Percentiles rank a stretch among this genome's conserved stretches.
These are phyloP conservation scores for Lagopus muta DNA, from an alignment of 2,113 vertebrate species.

Conservation along the genomic window DNA sequence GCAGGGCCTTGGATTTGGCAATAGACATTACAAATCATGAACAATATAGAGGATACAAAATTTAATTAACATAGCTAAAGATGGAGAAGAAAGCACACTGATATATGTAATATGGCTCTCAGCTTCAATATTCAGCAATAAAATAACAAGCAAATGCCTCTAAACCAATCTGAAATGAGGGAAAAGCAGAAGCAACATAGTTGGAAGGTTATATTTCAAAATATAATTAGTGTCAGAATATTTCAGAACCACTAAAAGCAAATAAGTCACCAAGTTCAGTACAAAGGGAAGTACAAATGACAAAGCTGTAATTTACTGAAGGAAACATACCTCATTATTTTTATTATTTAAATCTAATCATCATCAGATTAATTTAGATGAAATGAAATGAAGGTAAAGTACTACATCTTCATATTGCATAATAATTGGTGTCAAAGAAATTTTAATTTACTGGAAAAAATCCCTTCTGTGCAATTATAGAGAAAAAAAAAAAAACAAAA, in stretches of 20 bases:
- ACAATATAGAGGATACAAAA: constrained; percentile 36
- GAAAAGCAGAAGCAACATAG: constrained; percentile 34
- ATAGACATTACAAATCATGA: constrained; percentile 38
- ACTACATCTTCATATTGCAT: constrained; percentile 43
- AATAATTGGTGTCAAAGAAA: constrained; percentile 60
- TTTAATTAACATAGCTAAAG: constrained; percentile 65
- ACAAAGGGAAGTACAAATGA: constrained; percentile 45
- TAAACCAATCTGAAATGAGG: constrained; percentile 53
- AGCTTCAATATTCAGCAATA: constrained; percentile 51
- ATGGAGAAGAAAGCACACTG: constrained; percentile 35
- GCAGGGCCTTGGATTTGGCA: constrained; percentile 25
- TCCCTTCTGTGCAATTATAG: constrained; percentile 41
- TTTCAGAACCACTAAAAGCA: constrained; percentile 55
- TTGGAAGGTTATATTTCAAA: constrained; percentile 67
- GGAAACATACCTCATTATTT: constrained; percentile 62
- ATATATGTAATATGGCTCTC: constrained; percentile 32
- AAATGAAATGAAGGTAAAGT: constrained; percentile 66
- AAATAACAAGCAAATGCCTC: constrained; percentile 38
- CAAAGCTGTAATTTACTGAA: constrained; percentile 47
- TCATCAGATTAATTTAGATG: constrained; percentile 55
- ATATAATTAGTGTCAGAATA: constrained; percentile 68
- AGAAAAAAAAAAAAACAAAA: not conserved
- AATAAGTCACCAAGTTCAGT: constrained; percentile 52
- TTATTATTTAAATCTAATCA: constrained; percentile 67
- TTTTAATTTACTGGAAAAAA: constrained; percentile 52